Evolutionary conservation across 1,140 invertebrate species (phyloP).

Genomic region (Aradophagus sp.): DNA sequence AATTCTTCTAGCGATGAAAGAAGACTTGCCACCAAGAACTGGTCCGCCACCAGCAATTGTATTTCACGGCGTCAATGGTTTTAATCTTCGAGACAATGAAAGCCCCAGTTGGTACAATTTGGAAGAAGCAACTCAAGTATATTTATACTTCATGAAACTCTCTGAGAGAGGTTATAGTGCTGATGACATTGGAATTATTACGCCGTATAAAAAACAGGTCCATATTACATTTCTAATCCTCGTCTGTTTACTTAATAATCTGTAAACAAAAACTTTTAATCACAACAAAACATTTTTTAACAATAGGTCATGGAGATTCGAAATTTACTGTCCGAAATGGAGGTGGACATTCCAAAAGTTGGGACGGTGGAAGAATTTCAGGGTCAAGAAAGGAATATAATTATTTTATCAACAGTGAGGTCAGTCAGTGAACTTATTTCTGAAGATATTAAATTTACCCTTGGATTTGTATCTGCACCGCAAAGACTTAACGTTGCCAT

Average conservation of each 20-base stretch:
- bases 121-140: conserved; percentile 85
- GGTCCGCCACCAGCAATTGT: conserved; percentile 77
- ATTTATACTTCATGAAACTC: conserved; percentile 78
- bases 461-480: conserved; percentile 86
- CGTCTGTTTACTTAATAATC: too few relatives aligned
- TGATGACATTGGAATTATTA: conserved; percentile 92
- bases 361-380: conserved; percentile 98
- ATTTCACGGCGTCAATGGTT: conserved; percentile 88
- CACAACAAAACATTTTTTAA: too few relatives aligned
- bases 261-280: too few relatives aligned
- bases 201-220: conserved; percentile 91
- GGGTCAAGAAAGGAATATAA: conserved; percentile 90
- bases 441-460: conserved; percentile 76
- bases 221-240: too few relatives aligned
- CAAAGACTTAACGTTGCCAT: conserved; percentile 91
- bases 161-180: conserved; percentile 79
- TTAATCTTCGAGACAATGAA: conserved; percentile 82
- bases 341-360: conserved; percentile 84
- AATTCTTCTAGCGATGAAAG: conserved; percentile 40
- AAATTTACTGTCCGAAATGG: conserved; percentile 79
- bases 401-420: conserved; percentile 91
- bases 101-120: conserved; percentile 93
- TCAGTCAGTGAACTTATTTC: conserved; percentile 74
- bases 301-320: conserved; percentile 86
- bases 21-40: conserved; percentile 66